phyloP scores from a whole-genome alignment of 2,888 invertebrate species.

The Lepidochrysops patricia region DNA sequence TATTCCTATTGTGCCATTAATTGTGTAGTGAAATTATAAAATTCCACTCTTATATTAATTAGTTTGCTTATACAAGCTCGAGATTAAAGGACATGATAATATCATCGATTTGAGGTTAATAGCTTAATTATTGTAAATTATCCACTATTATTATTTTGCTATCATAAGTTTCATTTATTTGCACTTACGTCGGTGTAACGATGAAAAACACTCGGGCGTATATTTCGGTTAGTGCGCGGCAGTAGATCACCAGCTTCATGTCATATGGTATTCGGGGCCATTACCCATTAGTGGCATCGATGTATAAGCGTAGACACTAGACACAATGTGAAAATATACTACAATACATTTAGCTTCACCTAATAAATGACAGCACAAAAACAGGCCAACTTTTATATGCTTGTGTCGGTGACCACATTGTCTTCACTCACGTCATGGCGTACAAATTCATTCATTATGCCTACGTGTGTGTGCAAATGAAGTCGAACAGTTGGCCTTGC shows the following conservation, averaged over 20 bases:
- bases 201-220: background rate
- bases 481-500: no score
- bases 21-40: background rate
- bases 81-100: background rate
- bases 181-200: background rate
- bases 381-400: no score
- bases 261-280: slow-evolving; percentile 3
- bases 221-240: slow-evolving; percentile 6
- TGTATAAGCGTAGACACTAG: background rate
- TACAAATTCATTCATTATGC: no score
- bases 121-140: background rate
- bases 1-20: background rate
- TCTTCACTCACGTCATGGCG: no score
- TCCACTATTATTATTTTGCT: background rate
- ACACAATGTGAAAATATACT: no score
- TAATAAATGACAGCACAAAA: no score
- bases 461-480: no score
- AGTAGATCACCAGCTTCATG: background rate
- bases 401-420: no score
- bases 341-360: no score
- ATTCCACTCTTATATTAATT: no score
- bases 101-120: background rate
- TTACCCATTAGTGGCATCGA: slow-evolving; percentile 5
- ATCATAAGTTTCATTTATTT: background rate
- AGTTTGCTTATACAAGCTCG: no score